Evolutionary conservation across 2,888 invertebrate genomes (phyloP).

Genomic region (Ennomos erosarius): DNA sequence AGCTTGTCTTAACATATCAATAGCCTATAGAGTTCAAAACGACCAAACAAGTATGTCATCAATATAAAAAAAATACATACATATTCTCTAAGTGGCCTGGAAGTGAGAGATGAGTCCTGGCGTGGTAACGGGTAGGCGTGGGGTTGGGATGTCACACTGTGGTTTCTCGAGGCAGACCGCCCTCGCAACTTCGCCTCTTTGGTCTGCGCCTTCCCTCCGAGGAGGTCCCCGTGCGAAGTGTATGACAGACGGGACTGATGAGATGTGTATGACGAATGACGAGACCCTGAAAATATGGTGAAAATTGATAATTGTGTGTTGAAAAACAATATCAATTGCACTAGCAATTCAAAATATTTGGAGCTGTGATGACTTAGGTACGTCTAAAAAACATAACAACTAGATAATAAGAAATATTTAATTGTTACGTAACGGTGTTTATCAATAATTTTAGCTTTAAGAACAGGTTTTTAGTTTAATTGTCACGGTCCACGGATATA

Average conservation of each 20-base stretch:
- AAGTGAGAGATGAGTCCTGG: constrained; percentile 85
- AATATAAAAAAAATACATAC: constrained; percentile 74
- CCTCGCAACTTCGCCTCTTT: constrained; percentile 94
- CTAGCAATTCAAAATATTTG: no score
- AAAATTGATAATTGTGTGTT: neutral
- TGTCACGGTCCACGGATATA: neutral
- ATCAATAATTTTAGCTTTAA: no score
- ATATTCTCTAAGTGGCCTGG: constrained; percentile 89
- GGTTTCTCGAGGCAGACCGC: constrained; percentile 89
- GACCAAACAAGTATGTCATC: neutral
- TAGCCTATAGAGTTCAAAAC: no score
- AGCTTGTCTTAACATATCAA: no score
- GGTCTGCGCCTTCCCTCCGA: constrained; percentile 91
- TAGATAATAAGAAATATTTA: no score
- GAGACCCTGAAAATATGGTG: constrained; percentile 86
- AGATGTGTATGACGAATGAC: constrained; percentile 98
- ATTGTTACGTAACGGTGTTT: no score
- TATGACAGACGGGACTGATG: constrained; percentile 97
- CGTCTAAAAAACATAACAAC: no score
- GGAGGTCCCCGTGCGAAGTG: constrained; percentile 96
- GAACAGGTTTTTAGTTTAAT: no score
- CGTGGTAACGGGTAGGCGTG: constrained; percentile 81
- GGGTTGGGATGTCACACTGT: constrained; percentile 86
- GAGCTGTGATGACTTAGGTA: no score
- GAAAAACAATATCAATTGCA: no score